Evolutionary conservation across 2,888 invertebrate species (phyloP).

Genomic region (Odontocolon sp.): DNA sequence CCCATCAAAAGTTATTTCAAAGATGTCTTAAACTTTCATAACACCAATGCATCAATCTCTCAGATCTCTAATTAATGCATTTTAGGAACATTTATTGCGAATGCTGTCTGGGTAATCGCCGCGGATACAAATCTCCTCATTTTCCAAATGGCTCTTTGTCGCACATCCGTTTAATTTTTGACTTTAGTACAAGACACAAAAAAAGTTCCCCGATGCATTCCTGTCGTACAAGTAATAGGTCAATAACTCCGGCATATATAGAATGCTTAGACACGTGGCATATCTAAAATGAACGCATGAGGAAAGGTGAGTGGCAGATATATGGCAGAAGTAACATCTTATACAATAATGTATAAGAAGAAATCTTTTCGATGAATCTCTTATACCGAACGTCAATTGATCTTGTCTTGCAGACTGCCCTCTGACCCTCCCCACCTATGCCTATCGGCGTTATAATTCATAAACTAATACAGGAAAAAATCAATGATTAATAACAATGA

Average conservation of each 20-base stretch:
- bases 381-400: slow-evolving; percentile 51
- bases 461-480: slow-evolving; percentile 63
- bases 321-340: too few species aligned
- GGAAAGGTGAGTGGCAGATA: not conserved
- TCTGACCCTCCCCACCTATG: not conserved
- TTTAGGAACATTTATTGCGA: too few species aligned
- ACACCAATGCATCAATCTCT: too few species aligned
- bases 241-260: slow-evolving; percentile 24
- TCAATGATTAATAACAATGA: slow-evolving; percentile 43
- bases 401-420: slow-evolving; percentile 44
- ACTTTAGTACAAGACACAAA: too few species aligned
- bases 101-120: too few species aligned
- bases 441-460: slow-evolving; percentile 8
- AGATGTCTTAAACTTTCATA: too few species aligned
- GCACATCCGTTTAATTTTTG: too few species aligned
- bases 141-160: too few species aligned
- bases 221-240: slow-evolving; percentile 6
- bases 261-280: slow-evolving; percentile 5
- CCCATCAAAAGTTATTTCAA: too few species aligned
- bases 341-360: not conserved
- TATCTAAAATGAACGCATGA: slow-evolving; percentile 20
- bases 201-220: not conserved
- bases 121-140: too few species aligned
- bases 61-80: too few species aligned
- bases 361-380: not conserved